Evolutionary conservation across 2,888 invertebrate species (phyloP), one percentile per base, ranked within the genome.

Genomic region (Teleogryllus oceanicus): DNA sequence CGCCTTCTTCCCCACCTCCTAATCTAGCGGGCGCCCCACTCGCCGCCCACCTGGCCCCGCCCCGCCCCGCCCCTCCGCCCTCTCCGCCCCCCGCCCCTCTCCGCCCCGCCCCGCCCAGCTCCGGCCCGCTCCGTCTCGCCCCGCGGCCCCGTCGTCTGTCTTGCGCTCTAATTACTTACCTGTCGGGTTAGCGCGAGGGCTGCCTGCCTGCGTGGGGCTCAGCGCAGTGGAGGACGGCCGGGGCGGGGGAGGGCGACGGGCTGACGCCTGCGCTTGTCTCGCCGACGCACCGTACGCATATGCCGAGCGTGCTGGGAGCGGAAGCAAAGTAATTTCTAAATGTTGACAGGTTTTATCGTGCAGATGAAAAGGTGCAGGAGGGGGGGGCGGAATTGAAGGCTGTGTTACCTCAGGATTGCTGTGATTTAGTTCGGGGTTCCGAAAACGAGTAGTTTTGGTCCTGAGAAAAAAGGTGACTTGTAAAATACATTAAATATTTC

Each of bases 161-260:
- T 62, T 12, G 62, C 62, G 62, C n/a, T 62, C 62, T 62, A 62
- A 62, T 62, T 62, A 62, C 62, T 62, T 62, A 62, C 62, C 62
- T 62, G 62, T 62, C 62, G 62, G 16, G 62, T 62, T 62, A 62
- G 62, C 62, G 16, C 8, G 62, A n/a, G 62, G n/a, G 62, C 62
- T 62, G 62, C 62, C 37, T 62, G 62, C 62, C 62, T 62, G 62
- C 62, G 62, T 13, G 62, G 13, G 62, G 13, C 62, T 13, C 62
- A 37, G 62, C n/a, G n/a, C 62, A 62, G n/a, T 13, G 1, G 13
- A 18, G 62, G 62, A 62, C 24, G 24, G 51, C 12, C 13, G n/a
- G 13, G n/a, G 62, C 2, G 18, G 16, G 62, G n/a, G 62, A 62
- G 8, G 62, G 62, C 62, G 13, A 13, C 62, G 4, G 62, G 62